Base-by-base conservation (phyloP, 2,888 invertebrate species). In the Ctenicera cuprea region DNA sequence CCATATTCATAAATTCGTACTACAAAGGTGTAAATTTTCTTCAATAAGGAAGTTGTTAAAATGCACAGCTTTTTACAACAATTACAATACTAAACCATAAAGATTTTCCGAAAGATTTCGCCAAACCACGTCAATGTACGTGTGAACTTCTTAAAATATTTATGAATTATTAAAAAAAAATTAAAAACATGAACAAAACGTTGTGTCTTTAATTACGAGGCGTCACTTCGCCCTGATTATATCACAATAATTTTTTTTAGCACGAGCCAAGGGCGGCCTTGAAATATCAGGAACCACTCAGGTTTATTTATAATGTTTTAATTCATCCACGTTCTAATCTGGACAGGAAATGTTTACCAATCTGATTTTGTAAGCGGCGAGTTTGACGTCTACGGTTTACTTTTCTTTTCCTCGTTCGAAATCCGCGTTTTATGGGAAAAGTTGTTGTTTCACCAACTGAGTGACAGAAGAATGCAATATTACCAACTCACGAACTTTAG, bases 251-350 rank as follows among this genome's bases (percentile, higher is more conserved):
- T n/a, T 26, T 14, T 26, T 14, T 4, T 12, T 30, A 54, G 54
- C 54, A 30, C 54, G 54, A n/a, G 54, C 33, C 54, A 54, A 54
- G 54, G 54, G 54, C 54, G 54, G 54, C 54, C 33, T 3, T 54
- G 54, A 54, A 26, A 14, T 30, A 33, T 11, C 54, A 54, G 54
- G 54, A 54, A 54, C 54, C 12, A 22, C 12, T 54, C 3, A 11
- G 22, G 26, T 26, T 12, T 18, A 52, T 52, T 1, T n/a, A n/a
- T n/a, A 41, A 9, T 48, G 20, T 18, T 48, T 16, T 11, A 16
- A 18, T 18, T 18, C 18, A 16, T 48, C 48, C 48, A 18, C 48
- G 11, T 41, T 41, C 41, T 41, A 41, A 41, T n/a, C 14, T 16
- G 3, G 14, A 16, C 9, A 48, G 18, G 48, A 18, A 18, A 16